Base-by-base conservation (phyloP, 2,797 vertebrate genomes). In the Hoplostethus mediterraneus region DNA sequence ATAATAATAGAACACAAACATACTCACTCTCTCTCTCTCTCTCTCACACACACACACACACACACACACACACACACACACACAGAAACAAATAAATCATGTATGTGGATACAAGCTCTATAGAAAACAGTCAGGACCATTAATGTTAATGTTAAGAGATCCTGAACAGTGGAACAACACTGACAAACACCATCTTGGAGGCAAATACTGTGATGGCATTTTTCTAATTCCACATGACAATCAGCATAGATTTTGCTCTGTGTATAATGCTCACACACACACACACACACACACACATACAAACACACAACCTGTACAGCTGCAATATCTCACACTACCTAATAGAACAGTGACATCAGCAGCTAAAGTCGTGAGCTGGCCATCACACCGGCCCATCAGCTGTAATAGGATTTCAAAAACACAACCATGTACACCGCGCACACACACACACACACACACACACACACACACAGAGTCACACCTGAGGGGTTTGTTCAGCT, bases 351-450 rank as follows among this genome's bases (percentile, higher is more conserved):
- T 21, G 21, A 6, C 54, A 47, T 74, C 69, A 74, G 55, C 45
- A 28, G 21, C 65, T 30, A 68, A 65, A 75, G 71, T 79, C 62
- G 28, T 54, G 58, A 80, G 73, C 44, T 73, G 70, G 48, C 72
- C 63, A 83, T 89, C 78, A 77, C 61, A 82, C 65, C 49, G 62
- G 62, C 47, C 83, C 66, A 89, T 87, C 79, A 77, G 56, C 71
- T 54, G 62, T 82, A 88, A 88, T 85, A 75, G 81, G 75, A 63
- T 90, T 87, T 83, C 73, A 81, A 76, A 87, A 87, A 78, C 71
- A 71, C 64, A 51, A 67, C 75, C 69, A 81, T 52, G 38, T 8
- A 17, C 71, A 62, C 64, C 6, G 13, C 14, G 4, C 51, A 72
- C n/a, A 36, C 61, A 36, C 33, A 13, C 31, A 38, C 47, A 36